Evolutionary conservation across 2,113 vertebrate species (phyloP).

Genomic region (Chamaetylas fuelleborni): DNA sequence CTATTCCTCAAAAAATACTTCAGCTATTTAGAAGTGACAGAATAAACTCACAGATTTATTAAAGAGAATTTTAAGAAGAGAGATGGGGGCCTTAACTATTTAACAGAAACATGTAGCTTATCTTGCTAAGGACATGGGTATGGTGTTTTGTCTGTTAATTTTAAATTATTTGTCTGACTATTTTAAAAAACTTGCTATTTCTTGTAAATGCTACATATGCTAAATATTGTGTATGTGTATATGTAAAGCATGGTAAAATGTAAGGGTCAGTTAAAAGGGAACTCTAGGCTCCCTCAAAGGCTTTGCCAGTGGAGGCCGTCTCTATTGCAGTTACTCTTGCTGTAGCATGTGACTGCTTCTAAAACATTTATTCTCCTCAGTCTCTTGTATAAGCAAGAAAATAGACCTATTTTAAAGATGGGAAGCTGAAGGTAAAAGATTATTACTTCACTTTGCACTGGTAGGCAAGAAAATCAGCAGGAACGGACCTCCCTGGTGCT

Average conservation of each 20-base stretch:
- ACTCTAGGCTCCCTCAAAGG: not conserved
- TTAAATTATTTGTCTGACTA: not conserved
- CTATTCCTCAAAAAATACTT: not conserved
- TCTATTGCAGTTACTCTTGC: not conserved
- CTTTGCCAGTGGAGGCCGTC: not conserved
- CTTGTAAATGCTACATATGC: not conserved
- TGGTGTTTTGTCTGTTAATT: not conserved
- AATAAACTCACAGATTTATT: not conserved
- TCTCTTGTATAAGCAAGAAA: not conserved
- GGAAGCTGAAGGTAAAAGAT: not conserved
- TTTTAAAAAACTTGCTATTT: slow-evolving; percentile 22
- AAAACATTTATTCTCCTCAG: not conserved
- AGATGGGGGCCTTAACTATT: not conserved
- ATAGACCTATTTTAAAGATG: not conserved
- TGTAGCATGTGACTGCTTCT: not conserved
- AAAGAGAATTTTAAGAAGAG: not conserved
- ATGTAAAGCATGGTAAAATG: not conserved
- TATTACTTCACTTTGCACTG: not conserved
- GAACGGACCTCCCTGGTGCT: not conserved
- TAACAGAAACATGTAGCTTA: not conserved
- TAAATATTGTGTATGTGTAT: not conserved
- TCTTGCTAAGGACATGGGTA: not conserved
- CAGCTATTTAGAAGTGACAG: not conserved
- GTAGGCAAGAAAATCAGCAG: not conserved
- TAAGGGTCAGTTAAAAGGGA: not conserved